Evolutionary conservation across 2,888 invertebrate genomes (phyloP), one percentile per base, ranked within the genome.

Genomic region (Drosophila prolongata): DNA sequence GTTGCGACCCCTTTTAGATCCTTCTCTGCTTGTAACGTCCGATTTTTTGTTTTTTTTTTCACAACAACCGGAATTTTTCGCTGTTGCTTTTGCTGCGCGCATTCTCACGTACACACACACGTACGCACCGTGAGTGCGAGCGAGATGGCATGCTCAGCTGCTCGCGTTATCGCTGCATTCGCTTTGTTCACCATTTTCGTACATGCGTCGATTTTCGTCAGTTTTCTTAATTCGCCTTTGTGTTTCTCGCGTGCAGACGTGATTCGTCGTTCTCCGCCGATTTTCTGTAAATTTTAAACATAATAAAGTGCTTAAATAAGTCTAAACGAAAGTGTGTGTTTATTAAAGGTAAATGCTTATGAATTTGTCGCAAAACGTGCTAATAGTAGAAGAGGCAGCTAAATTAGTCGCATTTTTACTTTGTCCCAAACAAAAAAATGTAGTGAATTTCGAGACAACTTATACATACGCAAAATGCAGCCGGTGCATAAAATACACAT

Each of bases 1-100:
- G 6, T 8, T 30, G 8, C 30, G 30, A 2, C 30, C 30, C 47
- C 47, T 30, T 6, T 47, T 16, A 34, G 34, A 4, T 11, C 14
- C 47, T 14, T 14, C 34, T 30, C 47, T 47, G 47, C 3, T 64
- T 65, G 66, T 73, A 56, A 59, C 27, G 16, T 30, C 30, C 30
- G 27, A 58, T 40, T 14, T 34, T 57, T 68, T 67, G 82, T 87
- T 77, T 87, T 34, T 55, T 70, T 80, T 85, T 79, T 85, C 70
- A 87, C 82, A 83, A 87, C 86, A 83, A 87, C 86, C 87, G 86
- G 82, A 82, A 86, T 86, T 78, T 87, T 84, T 83, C 59, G 81
- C 82, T 78, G 76, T 85, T 81, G 78, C 83, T 78, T 81, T 83
- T 69, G 68, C 58, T 80, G 61, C 69, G 71, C 78, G 78, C 83